Evolutionary conservation across 2,797 vertebrate species (phyloP), one percentile per base, ranked within the genome.

Genomic region (Bovichtus diacanthus): DNA sequence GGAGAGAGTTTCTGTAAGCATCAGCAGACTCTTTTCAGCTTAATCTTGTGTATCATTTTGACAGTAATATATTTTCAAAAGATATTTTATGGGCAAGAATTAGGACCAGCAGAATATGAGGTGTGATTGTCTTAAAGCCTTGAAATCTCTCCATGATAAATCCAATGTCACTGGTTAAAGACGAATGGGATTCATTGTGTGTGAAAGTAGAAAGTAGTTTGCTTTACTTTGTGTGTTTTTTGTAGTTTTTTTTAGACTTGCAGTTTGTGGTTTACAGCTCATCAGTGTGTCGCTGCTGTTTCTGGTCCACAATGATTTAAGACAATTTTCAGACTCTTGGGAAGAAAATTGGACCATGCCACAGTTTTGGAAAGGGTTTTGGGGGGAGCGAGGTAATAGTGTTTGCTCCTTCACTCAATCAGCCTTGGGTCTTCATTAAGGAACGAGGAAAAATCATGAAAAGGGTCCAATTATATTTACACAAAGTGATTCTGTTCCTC

Each of bases 271-370:
- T 77, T 87, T 38, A 18, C 71, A 66, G 74, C 65, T 74, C 58
- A 5, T 80, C 27, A 9, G 71, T 78, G 66, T 84, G 66, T 25
- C 38, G 80, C 82, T 81, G 80, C 80, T 83, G 68, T 61, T 56
- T 77, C 54, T 78, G 51, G 31, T 62, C 75, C 47, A 58, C 10
- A 56, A 39, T 13, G 7, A 61, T 19, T 21, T 29, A 49, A 76
- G 55, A 84, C 80, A 84, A 86, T 88, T 87, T 91, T 91, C 82
- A 77, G 51, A 80, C 78, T 70, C 29, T 44, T 27, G 19, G 62
- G 50, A 83, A 79, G 82, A 88, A 88, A 85, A 89, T 86, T 83
- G 74, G 62, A 82, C 68, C 69, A 68, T 78, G 73, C 76, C 85
- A 79, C 67, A 60, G 68, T 80, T 85, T 85, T 78, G 80, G 73